A percentile compares a stretch with the other conserved stretches of the same genome.
Conservation (phyloP, 2,888 invertebrate species). For the Sminthurides aquaticus region DNA sequence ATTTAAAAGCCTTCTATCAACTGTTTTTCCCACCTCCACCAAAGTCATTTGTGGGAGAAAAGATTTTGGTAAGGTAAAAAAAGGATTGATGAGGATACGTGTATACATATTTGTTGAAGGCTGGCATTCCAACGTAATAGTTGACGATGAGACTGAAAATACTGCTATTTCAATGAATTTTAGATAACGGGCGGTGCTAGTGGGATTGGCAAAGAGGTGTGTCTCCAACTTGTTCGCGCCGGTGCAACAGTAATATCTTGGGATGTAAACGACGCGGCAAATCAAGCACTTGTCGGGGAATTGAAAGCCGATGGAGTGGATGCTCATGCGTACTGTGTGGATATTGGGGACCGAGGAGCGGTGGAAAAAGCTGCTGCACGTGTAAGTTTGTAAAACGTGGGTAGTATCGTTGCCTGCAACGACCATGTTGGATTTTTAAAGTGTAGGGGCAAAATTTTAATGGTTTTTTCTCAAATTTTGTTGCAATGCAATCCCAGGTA, state of each 20-base stretch:
- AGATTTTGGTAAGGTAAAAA: conserved; percentile 60
- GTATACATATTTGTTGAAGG: not conserved
- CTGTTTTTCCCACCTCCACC: conserved; percentile 56
- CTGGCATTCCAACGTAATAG: not conserved
- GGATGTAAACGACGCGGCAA: conserved; percentile 65
- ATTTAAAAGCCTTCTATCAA: conserved; percentile 52
- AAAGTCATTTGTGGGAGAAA: conserved; percentile 67
- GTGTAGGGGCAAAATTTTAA: too few relatives aligned
- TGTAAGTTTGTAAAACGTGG: not conserved
- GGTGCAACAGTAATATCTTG: conserved; percentile 68
- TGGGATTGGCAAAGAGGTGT: conserved; percentile 73
- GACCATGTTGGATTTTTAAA: not conserved
- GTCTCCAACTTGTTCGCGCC: conserved; percentile 61
- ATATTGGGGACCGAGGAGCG: conserved; percentile 64
- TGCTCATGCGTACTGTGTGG: conserved; percentile 56
- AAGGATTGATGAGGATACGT: not conserved
- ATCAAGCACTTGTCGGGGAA: conserved; percentile 55
- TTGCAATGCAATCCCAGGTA: conserved; percentile 48
- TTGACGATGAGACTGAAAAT: not conserved
- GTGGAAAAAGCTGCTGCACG: conserved; percentile 56
- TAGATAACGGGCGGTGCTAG: conserved; percentile 80
- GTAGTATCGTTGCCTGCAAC: not conserved
- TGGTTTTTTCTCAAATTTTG: too few relatives aligned
- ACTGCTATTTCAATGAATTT: not conserved
- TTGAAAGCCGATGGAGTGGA: conserved; percentile 40